phyloP scores from a whole-genome alignment of 2,888 invertebrate genomes.

The Mythimna loreyi region DNA sequence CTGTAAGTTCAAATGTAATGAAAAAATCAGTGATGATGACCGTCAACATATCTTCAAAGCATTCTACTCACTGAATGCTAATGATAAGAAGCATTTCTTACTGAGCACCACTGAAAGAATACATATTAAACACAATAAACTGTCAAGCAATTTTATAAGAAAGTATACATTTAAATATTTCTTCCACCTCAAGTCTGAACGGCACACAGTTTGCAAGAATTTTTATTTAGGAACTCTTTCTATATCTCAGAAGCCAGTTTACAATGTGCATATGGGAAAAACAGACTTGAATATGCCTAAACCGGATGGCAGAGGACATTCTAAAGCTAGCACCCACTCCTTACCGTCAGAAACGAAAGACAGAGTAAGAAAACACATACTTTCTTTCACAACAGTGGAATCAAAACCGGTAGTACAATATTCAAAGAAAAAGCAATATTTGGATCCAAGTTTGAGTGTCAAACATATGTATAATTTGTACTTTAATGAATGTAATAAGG shows the following conservation, averaged over 20 bases:
- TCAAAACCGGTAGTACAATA: slow-evolving; percentile 79
- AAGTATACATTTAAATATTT: slow-evolving; percentile 86
- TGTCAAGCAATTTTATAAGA: slow-evolving; percentile 71
- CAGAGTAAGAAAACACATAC: slow-evolving; percentile 81
- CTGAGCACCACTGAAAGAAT: slow-evolving; percentile 84
- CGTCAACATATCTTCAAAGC: slow-evolving; percentile 85
- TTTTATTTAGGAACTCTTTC: slow-evolving; percentile 87
- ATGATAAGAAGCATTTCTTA: slow-evolving; percentile 86
- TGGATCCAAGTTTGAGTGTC: slow-evolving; percentile 78
- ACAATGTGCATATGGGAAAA: slow-evolving; percentile 86
- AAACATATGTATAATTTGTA: slow-evolving; percentile 86
- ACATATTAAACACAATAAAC: slow-evolving; percentile 74
- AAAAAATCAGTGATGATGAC: slow-evolving; percentile 80
- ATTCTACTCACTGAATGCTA: slow-evolving; percentile 83
- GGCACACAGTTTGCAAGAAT: slow-evolving; percentile 84
- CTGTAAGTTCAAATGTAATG: slow-evolving; percentile 85
- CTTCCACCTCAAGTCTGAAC: slow-evolving; percentile 79
- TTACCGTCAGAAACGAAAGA: slow-evolving; percentile 82
- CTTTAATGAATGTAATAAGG: slow-evolving; percentile 76
- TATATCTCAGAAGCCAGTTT: slow-evolving; percentile 87
- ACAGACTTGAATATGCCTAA: slow-evolving; percentile 86
- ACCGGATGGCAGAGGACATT: slow-evolving; percentile 84
- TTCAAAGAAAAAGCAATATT: slow-evolving; percentile 83
- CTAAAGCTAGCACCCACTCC: slow-evolving; percentile 80
- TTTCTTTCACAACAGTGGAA: slow-evolving; percentile 79